These are phyloP conservation scores for Chloropsis hardwickii DNA, from an alignment of 2,113 vertebrate genomes.

Conservation along the genomic window DNA sequence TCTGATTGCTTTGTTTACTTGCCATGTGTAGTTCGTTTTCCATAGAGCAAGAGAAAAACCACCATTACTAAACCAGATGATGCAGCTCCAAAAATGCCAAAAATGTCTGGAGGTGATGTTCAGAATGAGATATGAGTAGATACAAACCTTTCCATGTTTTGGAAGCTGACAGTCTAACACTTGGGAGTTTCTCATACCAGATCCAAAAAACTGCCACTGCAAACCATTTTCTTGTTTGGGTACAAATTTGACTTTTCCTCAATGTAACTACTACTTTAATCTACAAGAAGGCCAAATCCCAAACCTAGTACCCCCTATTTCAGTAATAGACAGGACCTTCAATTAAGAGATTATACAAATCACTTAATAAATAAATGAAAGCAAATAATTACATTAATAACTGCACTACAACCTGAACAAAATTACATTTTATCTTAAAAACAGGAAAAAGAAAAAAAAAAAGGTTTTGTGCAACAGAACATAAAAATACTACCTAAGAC, in stretches of 20 bases:
- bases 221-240: not conserved
- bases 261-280: not conserved
- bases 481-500: not conserved
- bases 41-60: not conserved
- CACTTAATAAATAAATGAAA: not conserved
- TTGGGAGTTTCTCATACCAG: not conserved
- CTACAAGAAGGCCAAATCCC: not conserved
- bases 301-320: not conserved
- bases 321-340: not conserved
- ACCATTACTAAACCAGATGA: not conserved
- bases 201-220: not conserved
- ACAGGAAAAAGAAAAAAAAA: not conserved
- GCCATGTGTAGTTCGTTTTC: not conserved
- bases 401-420: not conserved
- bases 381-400: not conserved
- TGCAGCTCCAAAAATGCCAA: not conserved
- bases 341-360: not conserved
- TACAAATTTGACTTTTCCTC: not conserved
- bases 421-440: not conserved
- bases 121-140: not conserved
- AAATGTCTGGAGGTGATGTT: not conserved
- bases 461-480: not conserved
- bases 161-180: not conserved
- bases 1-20: not conserved
- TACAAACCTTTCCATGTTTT: not conserved